phyloP scores from a whole-genome alignment of 2,797 vertebrate species.

The Graptemys geographica region DNA sequence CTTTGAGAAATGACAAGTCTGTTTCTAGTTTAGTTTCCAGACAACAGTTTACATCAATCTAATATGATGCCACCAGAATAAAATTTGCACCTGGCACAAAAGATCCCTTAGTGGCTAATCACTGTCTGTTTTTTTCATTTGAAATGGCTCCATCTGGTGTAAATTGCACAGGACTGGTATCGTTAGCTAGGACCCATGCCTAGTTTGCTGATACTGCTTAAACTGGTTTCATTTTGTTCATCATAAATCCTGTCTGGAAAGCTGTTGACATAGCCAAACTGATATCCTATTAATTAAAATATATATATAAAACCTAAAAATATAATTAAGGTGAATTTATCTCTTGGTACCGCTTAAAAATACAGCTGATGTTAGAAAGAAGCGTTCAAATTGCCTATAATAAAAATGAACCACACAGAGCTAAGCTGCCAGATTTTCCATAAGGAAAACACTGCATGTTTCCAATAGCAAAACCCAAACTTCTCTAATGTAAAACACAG shows the following conservation, averaged over 20 bases:
- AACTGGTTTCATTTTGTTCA: neutral
- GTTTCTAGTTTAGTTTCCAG: neutral
- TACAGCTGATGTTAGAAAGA: neutral
- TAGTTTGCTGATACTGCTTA: neutral
- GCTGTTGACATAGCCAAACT: neutral
- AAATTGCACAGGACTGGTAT: neutral
- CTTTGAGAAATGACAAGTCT: neutral
- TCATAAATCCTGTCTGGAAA: neutral
- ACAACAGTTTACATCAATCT: neutral
- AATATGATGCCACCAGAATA: neutral
- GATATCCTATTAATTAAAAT: neutral
- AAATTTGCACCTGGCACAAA: neutral
- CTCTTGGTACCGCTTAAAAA: conserved; percentile 8
- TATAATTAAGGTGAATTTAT: neutral
- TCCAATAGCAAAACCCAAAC: conserved; percentile 54
- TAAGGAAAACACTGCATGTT: conserved; percentile 22
- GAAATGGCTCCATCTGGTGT: neutral
- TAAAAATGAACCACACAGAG: conserved; percentile 25
- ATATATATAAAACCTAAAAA: too few relatives aligned
- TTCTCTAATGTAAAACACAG: conserved; percentile 57
- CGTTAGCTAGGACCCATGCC: neutral
- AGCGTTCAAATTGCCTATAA: conserved; percentile 18
- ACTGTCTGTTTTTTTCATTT: neutral
- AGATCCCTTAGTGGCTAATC: neutral
- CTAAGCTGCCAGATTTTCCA: conserved; percentile 16